Base-by-base conservation (phyloP, 2,797 vertebrate species). In the Phrynocephalus vlangalii region DNA sequence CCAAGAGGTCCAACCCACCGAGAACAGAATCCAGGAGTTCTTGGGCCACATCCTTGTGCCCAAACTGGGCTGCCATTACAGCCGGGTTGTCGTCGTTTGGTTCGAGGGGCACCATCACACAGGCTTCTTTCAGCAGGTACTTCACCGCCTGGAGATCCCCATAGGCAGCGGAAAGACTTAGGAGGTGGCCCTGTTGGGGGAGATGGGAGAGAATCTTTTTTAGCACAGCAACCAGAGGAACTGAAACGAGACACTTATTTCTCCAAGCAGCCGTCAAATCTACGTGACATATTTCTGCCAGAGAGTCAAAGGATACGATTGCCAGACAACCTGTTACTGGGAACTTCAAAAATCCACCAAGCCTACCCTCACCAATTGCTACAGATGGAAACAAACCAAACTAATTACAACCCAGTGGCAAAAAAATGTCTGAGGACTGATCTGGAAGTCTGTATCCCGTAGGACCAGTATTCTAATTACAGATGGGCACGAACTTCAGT, bases 11-110 rank as follows among this genome's bases (percentile, higher is more conserved):
- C 9, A 63, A 16, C 89, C 93, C 95, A 99, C 98, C 97, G 79
- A 94, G 96, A 77, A 98, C 89, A 8, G 98, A 97, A 93, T 98
- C 98, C 73, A 99, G 97, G 84, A 99, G 95, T 87, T 98, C 97
- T 83, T 96, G 97, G 81, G 98, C 97, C 8, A 99, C 5, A 0
- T 95, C 91, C 13, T 94, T 88, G 76, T 98, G 97, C 48, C 99
- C 99, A 5, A 96, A 97, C 91, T 97, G 97, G 0, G 98, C 97
- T 0, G 98, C 99, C 87, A 98, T 91, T 91, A 99, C 97, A 0
- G 97, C 98, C 0, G 99, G 98, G 80, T 99, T 98, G 90, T 95
- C 96, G 56, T 98, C 96, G 0, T 93, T 97, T 6, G 97, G 98
- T 77, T 98, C 98, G 0, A 94, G 96, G 0, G 97, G 96, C 5